These are phyloP conservation scores for Myrmophylax atrothorax DNA, from an alignment of 2,113 vertebrate species.

Conservation along the genomic window DNA sequence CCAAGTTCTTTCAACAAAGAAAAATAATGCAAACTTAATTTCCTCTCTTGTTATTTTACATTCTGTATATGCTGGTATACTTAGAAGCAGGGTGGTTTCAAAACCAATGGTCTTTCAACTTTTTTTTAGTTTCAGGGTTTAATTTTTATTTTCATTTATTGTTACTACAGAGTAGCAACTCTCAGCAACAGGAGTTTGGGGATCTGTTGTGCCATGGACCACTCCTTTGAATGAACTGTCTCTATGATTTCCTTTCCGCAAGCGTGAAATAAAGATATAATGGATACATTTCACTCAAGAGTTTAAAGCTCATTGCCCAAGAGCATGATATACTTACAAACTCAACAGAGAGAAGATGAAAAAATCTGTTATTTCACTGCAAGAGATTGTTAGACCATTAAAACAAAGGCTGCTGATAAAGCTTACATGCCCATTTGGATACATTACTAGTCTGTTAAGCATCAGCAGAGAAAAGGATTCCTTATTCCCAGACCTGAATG, in stretches of 20 bases:
- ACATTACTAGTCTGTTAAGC: neutral
- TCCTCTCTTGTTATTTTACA: neutral
- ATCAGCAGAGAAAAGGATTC: neutral
- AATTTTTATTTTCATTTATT: neutral
- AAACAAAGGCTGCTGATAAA: neutral
- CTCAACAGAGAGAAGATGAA: neutral
- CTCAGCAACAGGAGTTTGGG: neutral
- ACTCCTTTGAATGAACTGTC: neutral
- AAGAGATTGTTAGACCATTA: neutral
- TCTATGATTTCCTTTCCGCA: neutral
- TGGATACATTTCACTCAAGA: neutral
- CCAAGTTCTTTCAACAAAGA: neutral
- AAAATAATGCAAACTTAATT: neutral
- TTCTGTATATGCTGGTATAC: neutral
- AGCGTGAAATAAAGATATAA: neutral
- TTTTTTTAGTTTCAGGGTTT: neutral
- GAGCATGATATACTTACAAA: neutral
- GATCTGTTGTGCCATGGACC: neutral
- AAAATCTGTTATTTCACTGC: neutral
- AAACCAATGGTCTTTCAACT: neutral
- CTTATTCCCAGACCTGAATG: neutral
- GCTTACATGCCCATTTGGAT: rapidly evolving
- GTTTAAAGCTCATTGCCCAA: neutral
- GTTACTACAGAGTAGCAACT: neutral
- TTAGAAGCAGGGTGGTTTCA: neutral